Percentiles rank a stretch among this genome's conserved stretches.
Conservation (phyloP, 2,113 vertebrate genomes). For the Athene noctua region DNA sequence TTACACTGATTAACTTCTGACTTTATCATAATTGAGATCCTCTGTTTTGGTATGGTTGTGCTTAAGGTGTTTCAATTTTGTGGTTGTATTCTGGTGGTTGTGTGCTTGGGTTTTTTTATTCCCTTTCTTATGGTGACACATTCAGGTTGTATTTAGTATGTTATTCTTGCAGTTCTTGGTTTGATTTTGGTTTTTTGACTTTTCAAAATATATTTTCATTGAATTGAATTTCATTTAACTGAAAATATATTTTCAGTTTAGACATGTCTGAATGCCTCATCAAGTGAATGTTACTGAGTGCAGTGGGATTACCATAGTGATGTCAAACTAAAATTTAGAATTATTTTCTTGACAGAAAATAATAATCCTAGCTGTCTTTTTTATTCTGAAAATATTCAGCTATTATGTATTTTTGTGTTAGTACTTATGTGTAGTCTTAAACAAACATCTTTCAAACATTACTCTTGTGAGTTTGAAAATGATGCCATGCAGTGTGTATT, state of each 20-base stretch:
- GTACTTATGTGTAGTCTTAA: not conserved
- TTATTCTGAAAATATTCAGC: not conserved
- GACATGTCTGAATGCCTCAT: not conserved
- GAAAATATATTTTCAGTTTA: not conserved
- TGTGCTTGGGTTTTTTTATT: not conserved
- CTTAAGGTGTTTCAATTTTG: not conserved
- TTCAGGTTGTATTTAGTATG: not conserved
- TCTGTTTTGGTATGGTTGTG: not conserved
- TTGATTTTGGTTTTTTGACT: not conserved
- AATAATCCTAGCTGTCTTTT: not conserved
- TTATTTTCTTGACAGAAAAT: not conserved
- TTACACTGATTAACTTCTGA: not conserved
- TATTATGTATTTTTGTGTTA: not conserved
- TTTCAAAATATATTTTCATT: not conserved
- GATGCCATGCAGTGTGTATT: not conserved
- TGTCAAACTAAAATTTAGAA: not conserved
- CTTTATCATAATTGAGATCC: not conserved
- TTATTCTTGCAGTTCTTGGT: not conserved
- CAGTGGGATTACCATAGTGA: not conserved
- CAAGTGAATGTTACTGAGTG: not conserved
- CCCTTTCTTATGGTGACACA: not conserved
- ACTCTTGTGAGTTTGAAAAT: not conserved
- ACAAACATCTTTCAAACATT: not conserved
- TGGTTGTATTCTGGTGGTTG: not conserved
- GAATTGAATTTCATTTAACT: too few relatives aligned